These are phyloP conservation scores for Melanostoma scalare DNA, from an alignment of 2,888 invertebrate genomes.

Conservation along the genomic window DNA sequence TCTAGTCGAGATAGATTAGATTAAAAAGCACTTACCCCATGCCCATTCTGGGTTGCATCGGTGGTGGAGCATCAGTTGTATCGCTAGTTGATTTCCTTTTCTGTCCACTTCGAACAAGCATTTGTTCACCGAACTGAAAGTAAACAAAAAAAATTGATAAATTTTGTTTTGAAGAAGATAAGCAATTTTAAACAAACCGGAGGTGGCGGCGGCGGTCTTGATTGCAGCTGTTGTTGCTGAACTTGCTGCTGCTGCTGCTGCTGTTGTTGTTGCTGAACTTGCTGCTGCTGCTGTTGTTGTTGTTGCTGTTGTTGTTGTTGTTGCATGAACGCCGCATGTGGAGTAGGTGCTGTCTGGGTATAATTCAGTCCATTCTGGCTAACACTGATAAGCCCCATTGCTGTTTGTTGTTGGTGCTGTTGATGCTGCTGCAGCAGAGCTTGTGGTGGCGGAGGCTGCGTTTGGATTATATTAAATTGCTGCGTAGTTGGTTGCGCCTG, in stretches of 20 bases:
- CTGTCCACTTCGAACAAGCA: slow-evolving; percentile 51
- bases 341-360: slow-evolving; percentile 51
- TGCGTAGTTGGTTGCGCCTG: slow-evolving; percentile 55
- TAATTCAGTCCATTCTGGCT: slow-evolving; percentile 60
- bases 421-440: slow-evolving; percentile 49
- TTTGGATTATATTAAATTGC: slow-evolving; percentile 66
- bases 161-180: background rate
- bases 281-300: slow-evolving; percentile 9
- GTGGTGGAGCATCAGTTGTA: slow-evolving; percentile 53
- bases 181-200: slow-evolving; percentile 7
- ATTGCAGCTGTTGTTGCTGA: slow-evolving; percentile 15
- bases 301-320: slow-evolving; percentile 39
- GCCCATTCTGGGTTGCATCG: slow-evolving; percentile 60
- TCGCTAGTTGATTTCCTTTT: slow-evolving; percentile 66
- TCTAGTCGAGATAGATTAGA: background rate
- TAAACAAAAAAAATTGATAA: background rate
- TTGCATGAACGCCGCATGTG: slow-evolving; percentile 37
- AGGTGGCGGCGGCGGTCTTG: slow-evolving; percentile 37
- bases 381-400: slow-evolving; percentile 62
- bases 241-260: slow-evolving; percentile 2
- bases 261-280: background rate
- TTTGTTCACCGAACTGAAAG: slow-evolving; percentile 59
- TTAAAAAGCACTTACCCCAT: slow-evolving; percentile 60
- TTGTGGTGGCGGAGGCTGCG: slow-evolving; percentile 60
- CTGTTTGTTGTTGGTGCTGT: slow-evolving; percentile 42